phyloP scores from a whole-genome alignment of 2,888 invertebrate species.

The Bellardia pandia region DNA sequence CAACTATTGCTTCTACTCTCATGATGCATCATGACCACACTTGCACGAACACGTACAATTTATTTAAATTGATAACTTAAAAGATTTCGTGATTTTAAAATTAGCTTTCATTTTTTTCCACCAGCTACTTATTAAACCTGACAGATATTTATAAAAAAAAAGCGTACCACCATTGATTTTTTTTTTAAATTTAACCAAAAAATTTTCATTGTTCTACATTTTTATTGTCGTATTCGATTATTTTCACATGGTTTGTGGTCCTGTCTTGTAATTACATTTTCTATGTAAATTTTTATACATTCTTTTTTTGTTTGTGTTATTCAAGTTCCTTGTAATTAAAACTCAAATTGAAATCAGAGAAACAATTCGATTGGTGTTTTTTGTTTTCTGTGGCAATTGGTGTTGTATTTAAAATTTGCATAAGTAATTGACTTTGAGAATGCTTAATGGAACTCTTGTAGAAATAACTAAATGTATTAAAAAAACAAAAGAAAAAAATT shows the following conservation, averaged over 20 bases:
- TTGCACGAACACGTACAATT: neutral
- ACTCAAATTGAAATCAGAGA: conserved; percentile 56
- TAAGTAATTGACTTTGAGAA: conserved; percentile 64
- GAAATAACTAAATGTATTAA: neutral
- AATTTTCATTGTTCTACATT: conserved; percentile 1
- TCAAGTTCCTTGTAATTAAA: conserved; percentile 61
- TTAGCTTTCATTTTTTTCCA: neutral
- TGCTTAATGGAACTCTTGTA: conserved; percentile 1
- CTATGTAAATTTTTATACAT: conserved; percentile 43
- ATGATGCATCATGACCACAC: neutral
- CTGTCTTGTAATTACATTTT: conserved; percentile 65
- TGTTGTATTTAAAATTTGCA: conserved; percentile 53
- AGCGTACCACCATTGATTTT: neutral
- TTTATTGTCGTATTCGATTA: conserved; percentile 4
- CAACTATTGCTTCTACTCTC: too few species aligned
- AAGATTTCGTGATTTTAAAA: neutral
- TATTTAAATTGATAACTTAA: conserved; percentile 6
- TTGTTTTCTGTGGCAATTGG: neutral
- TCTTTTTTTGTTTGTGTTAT: conserved; percentile 20
- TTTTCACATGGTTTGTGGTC: conserved; percentile 39
- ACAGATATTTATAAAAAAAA: neutral
- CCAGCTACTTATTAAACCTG: neutral
- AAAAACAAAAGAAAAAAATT: conserved; percentile 1
- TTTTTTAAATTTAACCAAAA: neutral
- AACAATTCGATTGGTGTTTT: conserved; percentile 19